Percentiles rank a stretch among this genome's conserved stretches.
Conservation (phyloP, 2,113 vertebrate genomes). For the Crotalus tigris region DNA sequence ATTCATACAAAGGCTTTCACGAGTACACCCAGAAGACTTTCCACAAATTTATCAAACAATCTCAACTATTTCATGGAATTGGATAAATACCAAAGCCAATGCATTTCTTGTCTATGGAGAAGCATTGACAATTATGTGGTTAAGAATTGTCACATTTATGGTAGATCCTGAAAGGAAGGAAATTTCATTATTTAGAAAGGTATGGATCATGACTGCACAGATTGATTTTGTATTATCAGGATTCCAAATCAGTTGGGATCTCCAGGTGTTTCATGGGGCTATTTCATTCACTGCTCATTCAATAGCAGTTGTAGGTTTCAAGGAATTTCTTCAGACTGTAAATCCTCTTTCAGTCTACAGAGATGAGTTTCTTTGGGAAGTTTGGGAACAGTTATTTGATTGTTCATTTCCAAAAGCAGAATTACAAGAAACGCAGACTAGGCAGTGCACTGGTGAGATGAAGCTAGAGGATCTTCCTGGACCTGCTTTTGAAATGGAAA, state of each 20-base stretch:
- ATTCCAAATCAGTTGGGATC: fast-evolving
- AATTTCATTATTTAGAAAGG: not conserved
- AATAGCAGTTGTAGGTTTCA: not conserved
- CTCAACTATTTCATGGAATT: not conserved
- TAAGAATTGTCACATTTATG: not conserved
- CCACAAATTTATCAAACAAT: not conserved
- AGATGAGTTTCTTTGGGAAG: too few species aligned
- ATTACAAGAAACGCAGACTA: too few species aligned
- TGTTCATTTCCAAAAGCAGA: too few species aligned
- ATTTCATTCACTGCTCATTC: not conserved
- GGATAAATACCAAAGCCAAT: not conserved
- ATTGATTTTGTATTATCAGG: not conserved
- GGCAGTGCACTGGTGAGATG: too few species aligned
- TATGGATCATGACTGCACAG: not conserved
- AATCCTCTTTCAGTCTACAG: not conserved
- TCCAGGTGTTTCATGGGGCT: not conserved
- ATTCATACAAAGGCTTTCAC: not conserved
- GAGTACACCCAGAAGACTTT: fast-evolving
- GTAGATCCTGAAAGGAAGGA: fast-evolving
- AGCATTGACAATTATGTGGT: not conserved
- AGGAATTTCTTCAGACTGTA: not conserved
- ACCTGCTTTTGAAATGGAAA: not conserved
- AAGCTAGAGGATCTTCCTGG: not conserved
- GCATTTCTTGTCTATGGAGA: not conserved
- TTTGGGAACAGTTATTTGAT: too few species aligned